Evolutionary conservation across 2,888 invertebrate genomes (phyloP).

Genomic region (Nephrotoma guestfalica): DNA sequence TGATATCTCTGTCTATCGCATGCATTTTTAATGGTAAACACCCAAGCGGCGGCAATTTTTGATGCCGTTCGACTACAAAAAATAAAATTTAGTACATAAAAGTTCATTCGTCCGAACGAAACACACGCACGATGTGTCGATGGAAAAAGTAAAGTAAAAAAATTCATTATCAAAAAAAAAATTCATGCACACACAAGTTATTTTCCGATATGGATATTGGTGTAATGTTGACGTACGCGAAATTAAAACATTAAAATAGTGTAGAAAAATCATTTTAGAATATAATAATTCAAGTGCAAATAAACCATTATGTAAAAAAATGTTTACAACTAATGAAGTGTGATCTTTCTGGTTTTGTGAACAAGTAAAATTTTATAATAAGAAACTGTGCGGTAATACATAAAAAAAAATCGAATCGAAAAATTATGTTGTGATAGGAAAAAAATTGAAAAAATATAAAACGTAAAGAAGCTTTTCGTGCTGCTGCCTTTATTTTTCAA

Average conservation of each 20-base stretch:
- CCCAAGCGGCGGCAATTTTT: slow-evolving; percentile 2
- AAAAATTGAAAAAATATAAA: background rate
- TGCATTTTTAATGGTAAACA: background rate
- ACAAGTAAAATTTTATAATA: background rate
- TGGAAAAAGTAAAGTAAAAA: background rate
- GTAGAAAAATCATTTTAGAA: background rate
- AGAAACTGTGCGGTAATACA: background rate
- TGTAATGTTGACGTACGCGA: background rate
- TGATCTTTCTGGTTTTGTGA: background rate
- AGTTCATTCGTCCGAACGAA: background rate
- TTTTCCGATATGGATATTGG: background rate
- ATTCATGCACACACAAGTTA: background rate
- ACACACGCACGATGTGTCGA: background rate
- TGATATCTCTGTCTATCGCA: background rate
- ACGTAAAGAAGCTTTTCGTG: background rate
- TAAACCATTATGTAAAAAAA: background rate
- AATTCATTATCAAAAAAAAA: background rate
- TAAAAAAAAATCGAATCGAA: background rate
- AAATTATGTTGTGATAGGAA: background rate
- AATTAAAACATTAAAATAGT: background rate
- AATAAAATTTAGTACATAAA: background rate
- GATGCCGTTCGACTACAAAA: background rate
- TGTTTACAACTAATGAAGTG: background rate
- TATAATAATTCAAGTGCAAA: background rate
- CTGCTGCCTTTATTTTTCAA: background rate